Conservation (phyloP, 2,888 invertebrate genomes). For the Scelioninae gen. 1 region DNA sequence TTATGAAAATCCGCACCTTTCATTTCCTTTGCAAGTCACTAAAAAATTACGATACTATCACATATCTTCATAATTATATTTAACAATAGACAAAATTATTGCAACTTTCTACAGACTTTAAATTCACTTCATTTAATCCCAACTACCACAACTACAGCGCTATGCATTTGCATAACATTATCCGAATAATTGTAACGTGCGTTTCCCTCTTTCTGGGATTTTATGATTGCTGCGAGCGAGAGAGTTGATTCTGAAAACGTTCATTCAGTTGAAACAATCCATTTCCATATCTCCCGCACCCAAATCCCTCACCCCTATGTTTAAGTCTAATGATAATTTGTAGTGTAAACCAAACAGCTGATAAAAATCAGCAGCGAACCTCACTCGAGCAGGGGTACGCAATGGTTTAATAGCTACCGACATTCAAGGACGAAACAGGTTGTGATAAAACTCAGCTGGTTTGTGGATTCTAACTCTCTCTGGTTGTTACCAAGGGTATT, state of each 20-base stretch:
- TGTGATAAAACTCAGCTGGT: constrained; percentile 66
- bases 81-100: no score
- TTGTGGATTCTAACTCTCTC: constrained; percentile 65
- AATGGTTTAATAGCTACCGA: constrained; percentile 66
- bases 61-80: no score
- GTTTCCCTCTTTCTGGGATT: constrained; percentile 37
- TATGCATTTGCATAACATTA: constrained; percentile 56
- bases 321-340: constrained; percentile 66
- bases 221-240: constrained; percentile 38
- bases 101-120: no score
- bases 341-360: constrained; percentile 57
- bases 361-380: constrained; percentile 57
- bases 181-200: constrained; percentile 40
- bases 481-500: constrained; percentile 68
- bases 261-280: constrained; percentile 54
- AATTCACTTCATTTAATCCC: no score
- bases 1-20: no score
- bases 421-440: constrained; percentile 63
- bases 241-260: constrained; percentile 53
- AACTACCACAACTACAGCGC: no score
- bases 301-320: constrained; percentile 51
- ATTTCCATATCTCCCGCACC: constrained; percentile 40
- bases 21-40: no score
- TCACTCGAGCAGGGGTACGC: constrained; percentile 39
- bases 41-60: no score